Base-by-base conservation (phyloP, 2,888 invertebrate species). In the Coelopa pilipes region DNA sequence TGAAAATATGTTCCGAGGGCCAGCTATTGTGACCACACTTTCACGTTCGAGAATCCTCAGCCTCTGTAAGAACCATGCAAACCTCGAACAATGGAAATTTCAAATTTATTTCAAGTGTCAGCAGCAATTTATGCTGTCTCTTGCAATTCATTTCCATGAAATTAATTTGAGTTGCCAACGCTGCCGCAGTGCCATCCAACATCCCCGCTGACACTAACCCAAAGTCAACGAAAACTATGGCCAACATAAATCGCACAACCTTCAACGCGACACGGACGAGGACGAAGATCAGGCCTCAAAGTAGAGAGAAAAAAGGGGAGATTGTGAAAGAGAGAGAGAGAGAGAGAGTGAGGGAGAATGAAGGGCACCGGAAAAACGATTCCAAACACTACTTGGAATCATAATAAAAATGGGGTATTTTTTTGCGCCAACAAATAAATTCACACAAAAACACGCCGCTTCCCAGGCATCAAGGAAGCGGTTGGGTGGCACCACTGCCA, bases 401-500 rank as follows among this genome's bases (percentile, higher is more conserved):
- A 66, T 15, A 49, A 50, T 50, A 34, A 10, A 65, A 66, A 47
- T 66, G 69, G 17, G 59, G 46, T 21, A 15, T 69, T 46, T 46
- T 57, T 69, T 57, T 9, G 69, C 45, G 46, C 59, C 69, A 69
- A 47, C 57, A 57, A 69, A 69, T 69, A 69, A 69, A 69, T 69
- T 57, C 69, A 45, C 13, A 19, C 34, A 34, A 34, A 34, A 34
- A 34, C 34, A 34, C 34, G 34, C 34, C 34, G 34, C 4, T 34
- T 7, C 34, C 34, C 34, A 4, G 34, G 34, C 34, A 7, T 34
- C 34, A 34, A 7, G 34, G 34, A 34, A 34, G 2, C 34, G 34
- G 34, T 34, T 34, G 34, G 34, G 34, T 34, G 34, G 34, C 34
- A 34, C 34, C 34, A 34, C 34, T 34, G 34, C 34, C 34, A 34